Conservation (phyloP, 1,140 invertebrate species). For the Musca domestica region DNA sequence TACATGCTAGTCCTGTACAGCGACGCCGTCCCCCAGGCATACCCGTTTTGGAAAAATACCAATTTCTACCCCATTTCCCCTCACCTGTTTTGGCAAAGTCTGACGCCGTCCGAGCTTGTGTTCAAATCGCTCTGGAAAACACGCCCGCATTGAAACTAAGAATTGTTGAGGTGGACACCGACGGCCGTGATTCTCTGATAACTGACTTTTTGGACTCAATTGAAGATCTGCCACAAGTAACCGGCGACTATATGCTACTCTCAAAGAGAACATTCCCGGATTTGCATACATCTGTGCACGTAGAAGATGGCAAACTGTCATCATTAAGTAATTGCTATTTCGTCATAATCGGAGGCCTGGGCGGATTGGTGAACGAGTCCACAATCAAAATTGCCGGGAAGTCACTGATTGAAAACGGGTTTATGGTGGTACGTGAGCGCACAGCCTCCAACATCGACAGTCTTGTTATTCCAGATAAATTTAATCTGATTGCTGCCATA, state of each 20-base stretch:
- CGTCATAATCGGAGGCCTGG: slow-evolving; percentile 56
- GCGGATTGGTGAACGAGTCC: slow-evolving; percentile 23
- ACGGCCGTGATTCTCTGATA: slow-evolving; percentile 54
- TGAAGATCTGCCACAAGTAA: slow-evolving; percentile 62
- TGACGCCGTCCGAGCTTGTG: slow-evolving; percentile 42
- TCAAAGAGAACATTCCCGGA: slow-evolving; percentile 55
- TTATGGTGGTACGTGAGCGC: slow-evolving; percentile 56
- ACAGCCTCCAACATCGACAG: slow-evolving; percentile 29
- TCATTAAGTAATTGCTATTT: slow-evolving; percentile 61
- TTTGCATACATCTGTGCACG: slow-evolving; percentile 56
- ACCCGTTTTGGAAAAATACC: slow-evolving; percentile 71
- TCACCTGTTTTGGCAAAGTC: slow-evolving; percentile 45
- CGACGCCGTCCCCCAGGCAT: slow-evolving; percentile 63
- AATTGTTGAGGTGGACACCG: slow-evolving; percentile 59
- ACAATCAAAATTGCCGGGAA: slow-evolving; percentile 34
- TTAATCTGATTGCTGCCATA: slow-evolving; percentile 43
- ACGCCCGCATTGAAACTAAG: slow-evolving; percentile 66
- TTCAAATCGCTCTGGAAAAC: slow-evolving; percentile 81
- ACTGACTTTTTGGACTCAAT: slow-evolving; percentile 60
- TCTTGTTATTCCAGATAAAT: slow-evolving; percentile 32
- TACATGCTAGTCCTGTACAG: slow-evolving; percentile 78
- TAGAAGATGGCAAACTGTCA: slow-evolving; percentile 63
- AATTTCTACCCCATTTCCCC: slow-evolving; percentile 71
- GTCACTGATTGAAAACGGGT: slow-evolving; percentile 54
- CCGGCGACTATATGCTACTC: slow-evolving; percentile 54